Evolutionary conservation across 2,113 vertebrate species (phyloP), one percentile per base, ranked within the genome.

Genomic region (Pithys albifrons): DNA sequence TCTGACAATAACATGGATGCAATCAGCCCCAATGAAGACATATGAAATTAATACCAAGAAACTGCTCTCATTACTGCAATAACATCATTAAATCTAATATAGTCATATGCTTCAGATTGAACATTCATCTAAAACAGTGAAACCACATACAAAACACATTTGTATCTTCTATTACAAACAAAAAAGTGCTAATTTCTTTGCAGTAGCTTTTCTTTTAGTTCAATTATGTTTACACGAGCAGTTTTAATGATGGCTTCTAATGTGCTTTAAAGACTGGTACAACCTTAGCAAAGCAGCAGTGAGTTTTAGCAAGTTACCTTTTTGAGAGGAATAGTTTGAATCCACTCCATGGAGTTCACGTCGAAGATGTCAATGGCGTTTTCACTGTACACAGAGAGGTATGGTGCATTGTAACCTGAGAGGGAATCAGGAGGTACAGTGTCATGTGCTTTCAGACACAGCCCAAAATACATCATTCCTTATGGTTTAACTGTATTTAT

Each of bases 261-360:
- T 2, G 12, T 7, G 7, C 39, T 41, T 61, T 33, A 59, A 73
- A 79, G 65, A 3, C 35, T 4, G 0, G 7, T 67, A 29, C 28
- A 41, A 59, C 24, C 46, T 25, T 8, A 71, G 43, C 12, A 49
- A 64, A 88, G n/a, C 49, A 80, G 5, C 11, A 39, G 0, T 18
- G 25, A 49, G 14, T 5, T 27, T 54, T 15, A 31, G n/a, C 18
- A 66, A 72, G 31, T 94, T 98, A 99, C 99, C 99, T 99, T 99
- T 96, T 99, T 99, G 29, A 99, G 98, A 31, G 99, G 99, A 92
- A 99, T 98, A 94, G 99, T 99, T 95, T 99, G 99, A 94, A 99
- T 99, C 99, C 99, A 99, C 92, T 99, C 99, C 99, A 99, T 99
- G 75, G 99, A 99, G 97, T 99, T 99, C 91, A 99, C 98, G 3